Base-by-base conservation (phyloP, 2,113 vertebrate species). In the Baryphthengus martii region DNA sequence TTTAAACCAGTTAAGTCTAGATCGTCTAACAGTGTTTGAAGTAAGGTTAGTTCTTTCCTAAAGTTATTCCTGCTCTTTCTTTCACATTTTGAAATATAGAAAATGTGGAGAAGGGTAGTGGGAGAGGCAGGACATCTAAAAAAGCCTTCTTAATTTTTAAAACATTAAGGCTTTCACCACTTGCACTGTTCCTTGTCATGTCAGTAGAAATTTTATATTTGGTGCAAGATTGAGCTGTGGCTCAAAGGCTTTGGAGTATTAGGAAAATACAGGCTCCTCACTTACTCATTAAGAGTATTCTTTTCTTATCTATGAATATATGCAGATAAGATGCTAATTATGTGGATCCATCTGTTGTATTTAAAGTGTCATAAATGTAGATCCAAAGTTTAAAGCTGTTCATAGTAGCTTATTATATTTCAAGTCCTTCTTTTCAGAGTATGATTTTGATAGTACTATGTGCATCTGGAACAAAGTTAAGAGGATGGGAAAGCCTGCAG, bases 291-390 rank as follows among this genome's bases (percentile, higher is more conserved):
- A 96, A 78, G 56, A 52, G 37, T 63, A 72, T 56, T 94, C 55
- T 86, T 90, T 91, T 70, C 86, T 93, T 93, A 80, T 95, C 84
- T 95, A 75, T 82, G 76, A 82, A 76, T 95, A 63, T 67, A 95
- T 95, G 84, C 82, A 93, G 93, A 95, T 93, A 92, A 74, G 74
- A 77, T 96, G 77, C 87, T 96, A 96, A 96, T 95, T 96, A 95
- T 91, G 59, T 93, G 78, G 55, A 56, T 59, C 95, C 96, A 96
- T 97, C 96, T 97, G 96, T 94, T 95, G 58, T 80, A 96, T 89
- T 93, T 93, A 85, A 93, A 94, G 74, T 76, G 55, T 80, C 85
- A 49, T 96, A 94, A 96, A 86, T 81, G 85, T 87, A 92, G 83
- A 82, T 85, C 23, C 79, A 35, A 59, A 83, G 42, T 90, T 89